Percentiles rank a stretch among this genome's conserved stretches.
Evolutionary conservation across 2,888 invertebrate species (phyloP).

Genomic region (Perithous albicinctus): DNA sequence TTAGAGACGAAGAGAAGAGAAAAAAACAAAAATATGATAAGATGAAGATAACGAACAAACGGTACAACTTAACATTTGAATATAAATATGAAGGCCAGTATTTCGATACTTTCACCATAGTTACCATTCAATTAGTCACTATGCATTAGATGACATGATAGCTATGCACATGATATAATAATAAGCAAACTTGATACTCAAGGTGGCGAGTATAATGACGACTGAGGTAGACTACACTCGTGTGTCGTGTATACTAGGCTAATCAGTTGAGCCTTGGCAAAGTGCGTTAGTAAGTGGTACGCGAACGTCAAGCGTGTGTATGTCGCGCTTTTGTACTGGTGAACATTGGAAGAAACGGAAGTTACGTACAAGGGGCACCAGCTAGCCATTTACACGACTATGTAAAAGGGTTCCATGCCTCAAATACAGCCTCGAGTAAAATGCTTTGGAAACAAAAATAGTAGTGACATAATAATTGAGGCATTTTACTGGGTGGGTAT

Average conservation of each 20-base stretch:
- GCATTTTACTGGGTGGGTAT: neutral
- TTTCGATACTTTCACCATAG: too few species aligned
- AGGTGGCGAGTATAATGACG: neutral
- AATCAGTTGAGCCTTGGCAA: slow-evolving; percentile 11
- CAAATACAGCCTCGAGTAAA: neutral
- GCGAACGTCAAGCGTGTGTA: neutral
- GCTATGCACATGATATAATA: neutral
- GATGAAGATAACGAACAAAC: too few species aligned
- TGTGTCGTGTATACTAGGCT: neutral
- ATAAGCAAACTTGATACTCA: neutral
- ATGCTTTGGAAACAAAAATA: neutral
- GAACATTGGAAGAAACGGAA: slow-evolving; percentile 8
- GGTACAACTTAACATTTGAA: too few species aligned
- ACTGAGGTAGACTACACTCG: neutral
- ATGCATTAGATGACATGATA: neutral
- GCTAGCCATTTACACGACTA: slow-evolving; percentile 6
- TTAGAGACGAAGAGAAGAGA: too few species aligned
- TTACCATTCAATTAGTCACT: neutral
- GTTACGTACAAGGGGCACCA: slow-evolving; percentile 12
- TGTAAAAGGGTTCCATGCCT: neutral
- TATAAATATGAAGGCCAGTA: neutral
- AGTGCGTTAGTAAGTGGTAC: neutral
- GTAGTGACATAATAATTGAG: neutral
- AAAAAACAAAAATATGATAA: too few species aligned
- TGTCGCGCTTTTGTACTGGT: neutral